Conservation (phyloP, 2,797 vertebrate genomes). For the Semotilus atromaculatus region DNA sequence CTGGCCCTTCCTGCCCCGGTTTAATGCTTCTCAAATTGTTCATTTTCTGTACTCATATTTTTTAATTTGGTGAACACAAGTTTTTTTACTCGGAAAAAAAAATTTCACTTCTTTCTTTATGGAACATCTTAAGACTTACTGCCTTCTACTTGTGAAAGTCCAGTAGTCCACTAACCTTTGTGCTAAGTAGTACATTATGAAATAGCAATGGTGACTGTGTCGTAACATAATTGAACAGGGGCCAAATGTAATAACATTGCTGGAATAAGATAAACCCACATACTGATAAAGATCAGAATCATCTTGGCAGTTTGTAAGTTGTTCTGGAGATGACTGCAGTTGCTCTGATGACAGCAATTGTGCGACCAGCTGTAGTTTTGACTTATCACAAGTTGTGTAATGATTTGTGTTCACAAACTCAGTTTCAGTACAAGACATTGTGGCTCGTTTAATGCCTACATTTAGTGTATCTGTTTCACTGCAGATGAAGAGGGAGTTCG, state of each 20-base stretch:
- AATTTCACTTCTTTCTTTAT: too few relatives aligned
- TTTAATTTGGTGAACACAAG: too few relatives aligned
- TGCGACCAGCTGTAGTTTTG: slow-evolving; percentile 1
- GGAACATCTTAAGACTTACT: background rate
- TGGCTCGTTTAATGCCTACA: background rate
- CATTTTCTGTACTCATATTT: too few relatives aligned
- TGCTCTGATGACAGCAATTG: background rate
- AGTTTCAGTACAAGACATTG: background rate
- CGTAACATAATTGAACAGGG: background rate
- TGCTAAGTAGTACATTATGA: background rate
- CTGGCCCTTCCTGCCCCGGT: too few relatives aligned
- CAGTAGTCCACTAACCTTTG: background rate
- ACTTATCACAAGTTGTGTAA: background rate
- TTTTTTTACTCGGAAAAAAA: too few relatives aligned
- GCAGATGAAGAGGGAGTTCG: slow-evolving; percentile 97
- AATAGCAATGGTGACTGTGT: background rate
- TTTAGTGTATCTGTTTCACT: background rate
- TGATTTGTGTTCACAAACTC: slow-evolving; percentile 2
- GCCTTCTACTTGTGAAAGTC: background rate
- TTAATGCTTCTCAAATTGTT: too few relatives aligned
- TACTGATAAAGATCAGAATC: background rate
- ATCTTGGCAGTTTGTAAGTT: background rate
- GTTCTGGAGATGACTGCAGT: background rate
- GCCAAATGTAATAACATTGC: background rate
- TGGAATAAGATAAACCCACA: background rate